Evolutionary conservation across 2,888 invertebrate genomes (phyloP), one percentile per base, ranked within the genome.

Genomic region (Dasysyrphus tricinctus): DNA sequence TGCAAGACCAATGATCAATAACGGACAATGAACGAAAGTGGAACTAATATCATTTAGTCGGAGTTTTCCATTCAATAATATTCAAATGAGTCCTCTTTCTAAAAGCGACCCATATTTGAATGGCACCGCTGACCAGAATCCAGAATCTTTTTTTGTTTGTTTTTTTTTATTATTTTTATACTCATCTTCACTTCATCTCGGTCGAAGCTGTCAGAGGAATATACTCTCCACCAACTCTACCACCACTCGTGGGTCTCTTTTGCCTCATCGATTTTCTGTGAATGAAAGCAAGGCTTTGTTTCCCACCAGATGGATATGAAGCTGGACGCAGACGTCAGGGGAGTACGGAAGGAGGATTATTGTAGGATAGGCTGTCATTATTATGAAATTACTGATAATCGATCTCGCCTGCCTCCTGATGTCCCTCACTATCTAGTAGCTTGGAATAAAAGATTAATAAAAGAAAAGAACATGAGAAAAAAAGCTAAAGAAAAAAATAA

Each of bases 301-400:
- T 78, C 77, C 74, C 81, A 77, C 80, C 76, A 72, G 76, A 81
- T 73, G 69, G 63, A 63, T 24, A 39, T 11, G 29, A 57, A 67
- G 61, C 44, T 63, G 54, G 47, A 24, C 61, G 11, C 61, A 49
- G 24, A 42, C 39, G 56, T 16, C 29, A 49, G 54, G 9, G 47
- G n/a, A 54, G 56, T 49, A 56, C 1, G 59, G 44, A 37, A 34
- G 14, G 51, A 57, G 14, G 24, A 34, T 51, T 16, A 67, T 39
- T 42, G 37, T 54, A 61, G 70, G 63, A 77, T 72, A 78, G 86
- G 73, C 65, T 79, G 78, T 86, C 86, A 82, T 86, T 86, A 85
- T 86, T 86, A 86, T 75, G 79, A 82, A 86, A 82, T 86, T 82
- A 86, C 82, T 86, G 86, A 86, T 86, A 86, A 82, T 86, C 86